These are phyloP conservation scores for Drosophila merina DNA, from an alignment of 2,888 invertebrate species.

Conservation along the genomic window DNA sequence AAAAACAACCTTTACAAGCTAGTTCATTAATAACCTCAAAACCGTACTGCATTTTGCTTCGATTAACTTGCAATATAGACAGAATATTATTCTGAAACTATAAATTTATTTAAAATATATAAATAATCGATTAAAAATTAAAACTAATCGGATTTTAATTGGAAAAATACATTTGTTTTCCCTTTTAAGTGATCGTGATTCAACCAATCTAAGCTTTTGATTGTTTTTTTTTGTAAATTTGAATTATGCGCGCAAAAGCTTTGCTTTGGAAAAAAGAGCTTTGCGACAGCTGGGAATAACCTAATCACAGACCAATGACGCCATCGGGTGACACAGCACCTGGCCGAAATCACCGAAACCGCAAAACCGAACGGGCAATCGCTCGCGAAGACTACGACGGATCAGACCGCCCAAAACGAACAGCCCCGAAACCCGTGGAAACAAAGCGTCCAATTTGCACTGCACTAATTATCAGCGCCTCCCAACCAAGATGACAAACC, in stretches of 20 bases:
- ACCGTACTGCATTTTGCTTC: too few relatives aligned
- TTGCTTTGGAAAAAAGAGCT: constrained; percentile 7
- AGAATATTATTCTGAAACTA: too few relatives aligned
- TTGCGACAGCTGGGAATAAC: constrained; percentile 27
- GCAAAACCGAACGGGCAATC: constrained; percentile 56
- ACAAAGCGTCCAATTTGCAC: constrained; percentile 32
- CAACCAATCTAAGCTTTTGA: too few relatives aligned
- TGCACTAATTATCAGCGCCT: constrained; percentile 44
- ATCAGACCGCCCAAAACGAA: constrained; percentile 32
- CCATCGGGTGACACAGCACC: constrained; percentile 39
- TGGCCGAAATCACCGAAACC: constrained; percentile 25
- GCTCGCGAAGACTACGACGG: constrained; percentile 52
- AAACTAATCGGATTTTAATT: too few relatives aligned
- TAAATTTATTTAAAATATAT: too few relatives aligned
- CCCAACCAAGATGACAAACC: constrained; percentile 59
- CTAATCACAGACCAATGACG: constrained; percentile 14
- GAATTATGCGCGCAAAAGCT: constrained; percentile 36
- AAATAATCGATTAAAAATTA: too few relatives aligned
- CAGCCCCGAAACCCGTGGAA: background rate
- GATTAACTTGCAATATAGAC: too few relatives aligned
- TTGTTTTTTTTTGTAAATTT: constrained; percentile 5
- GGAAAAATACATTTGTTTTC: too few relatives aligned
- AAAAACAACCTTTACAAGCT: too few relatives aligned
- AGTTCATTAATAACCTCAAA: too few relatives aligned
- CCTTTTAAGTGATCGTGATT: too few relatives aligned